Percentiles rank a stretch among this genome's conserved stretches.
These are phyloP conservation scores for Stenotaenia linearis DNA, from an alignment of 2,888 invertebrate genomes.

Conservation along the genomic window DNA sequence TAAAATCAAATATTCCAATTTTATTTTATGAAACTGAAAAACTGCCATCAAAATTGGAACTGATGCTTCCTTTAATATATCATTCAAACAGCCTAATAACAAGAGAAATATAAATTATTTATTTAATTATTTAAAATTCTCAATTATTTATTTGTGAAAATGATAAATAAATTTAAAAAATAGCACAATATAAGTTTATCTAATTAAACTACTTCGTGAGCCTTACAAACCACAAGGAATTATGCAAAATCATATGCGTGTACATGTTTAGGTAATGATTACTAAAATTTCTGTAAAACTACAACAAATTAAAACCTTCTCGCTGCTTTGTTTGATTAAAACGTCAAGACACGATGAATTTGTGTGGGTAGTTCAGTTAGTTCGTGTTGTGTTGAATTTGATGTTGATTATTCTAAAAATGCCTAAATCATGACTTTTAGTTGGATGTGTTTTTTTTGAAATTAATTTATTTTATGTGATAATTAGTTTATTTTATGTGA, in stretches of 20 bases:
- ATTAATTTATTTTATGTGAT: not conserved
- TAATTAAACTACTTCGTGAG: not conserved
- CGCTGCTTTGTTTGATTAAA: not conserved
- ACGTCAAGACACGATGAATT: not conserved
- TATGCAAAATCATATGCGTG: not conserved
- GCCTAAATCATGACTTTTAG: too few relatives aligned
- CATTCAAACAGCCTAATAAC: too few relatives aligned
- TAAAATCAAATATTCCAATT: too few relatives aligned
- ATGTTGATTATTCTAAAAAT: too few relatives aligned
- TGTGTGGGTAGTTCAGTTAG: not conserved
- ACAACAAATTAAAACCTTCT: too few relatives aligned
- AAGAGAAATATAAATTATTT: too few relatives aligned
- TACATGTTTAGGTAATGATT: not conserved
- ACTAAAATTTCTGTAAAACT: too few relatives aligned
- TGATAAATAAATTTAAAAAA: not conserved
- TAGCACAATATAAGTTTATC: not conserved
- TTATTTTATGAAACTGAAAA: too few relatives aligned
- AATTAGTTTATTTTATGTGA: not conserved
- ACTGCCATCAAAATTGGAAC: not conserved
- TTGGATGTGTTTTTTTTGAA: too few relatives aligned
- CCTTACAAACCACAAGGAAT: not conserved
- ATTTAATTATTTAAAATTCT: not conserved
- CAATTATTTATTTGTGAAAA: too few relatives aligned
- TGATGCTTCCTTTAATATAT: not conserved
- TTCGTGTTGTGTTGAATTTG: not conserved